Evolutionary conservation across 2,797 vertebrate genomes (phyloP).

Genomic region (Trichosurus vulpecula): DNA sequence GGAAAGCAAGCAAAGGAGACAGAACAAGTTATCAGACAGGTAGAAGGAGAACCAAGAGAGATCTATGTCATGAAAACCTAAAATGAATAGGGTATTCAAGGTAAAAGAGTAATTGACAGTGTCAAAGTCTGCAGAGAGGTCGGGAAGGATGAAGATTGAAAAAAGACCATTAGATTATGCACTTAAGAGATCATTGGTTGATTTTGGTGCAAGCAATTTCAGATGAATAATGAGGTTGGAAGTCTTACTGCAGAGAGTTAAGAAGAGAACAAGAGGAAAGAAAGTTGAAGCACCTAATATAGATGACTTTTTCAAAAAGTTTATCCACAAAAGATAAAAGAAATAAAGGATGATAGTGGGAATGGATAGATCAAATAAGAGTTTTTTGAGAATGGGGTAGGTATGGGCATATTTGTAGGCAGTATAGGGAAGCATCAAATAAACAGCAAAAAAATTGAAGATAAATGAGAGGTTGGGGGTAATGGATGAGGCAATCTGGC

Average conservation of each 20-base stretch:
- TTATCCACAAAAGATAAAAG: background rate
- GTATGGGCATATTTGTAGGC: background rate
- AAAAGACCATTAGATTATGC: background rate
- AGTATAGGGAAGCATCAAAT: background rate
- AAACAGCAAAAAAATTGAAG: background rate
- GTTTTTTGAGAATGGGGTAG: background rate
- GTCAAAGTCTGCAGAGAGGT: background rate
- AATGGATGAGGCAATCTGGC: background rate
- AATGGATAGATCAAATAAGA: too few relatives aligned
- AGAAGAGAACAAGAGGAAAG: background rate
- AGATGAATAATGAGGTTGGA: background rate
- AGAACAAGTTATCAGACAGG: background rate
- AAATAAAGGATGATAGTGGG: background rate
- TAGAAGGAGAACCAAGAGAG: background rate
- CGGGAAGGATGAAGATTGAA: background rate
- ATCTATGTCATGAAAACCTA: background rate
- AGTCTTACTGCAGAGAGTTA: background rate
- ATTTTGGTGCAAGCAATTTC: background rate
- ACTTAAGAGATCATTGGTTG: background rate
- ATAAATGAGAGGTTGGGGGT: background rate
- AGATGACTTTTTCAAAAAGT: background rate
- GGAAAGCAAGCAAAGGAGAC: background rate
- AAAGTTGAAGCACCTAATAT: too few relatives aligned
- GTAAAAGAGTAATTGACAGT: background rate
- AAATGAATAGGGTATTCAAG: background rate